A percentile compares a stretch with the other conserved stretches of the same genome.
phyloP scores from a whole-genome alignment of 2,113 vertebrate genomes.

The Scomber scombrus region DNA sequence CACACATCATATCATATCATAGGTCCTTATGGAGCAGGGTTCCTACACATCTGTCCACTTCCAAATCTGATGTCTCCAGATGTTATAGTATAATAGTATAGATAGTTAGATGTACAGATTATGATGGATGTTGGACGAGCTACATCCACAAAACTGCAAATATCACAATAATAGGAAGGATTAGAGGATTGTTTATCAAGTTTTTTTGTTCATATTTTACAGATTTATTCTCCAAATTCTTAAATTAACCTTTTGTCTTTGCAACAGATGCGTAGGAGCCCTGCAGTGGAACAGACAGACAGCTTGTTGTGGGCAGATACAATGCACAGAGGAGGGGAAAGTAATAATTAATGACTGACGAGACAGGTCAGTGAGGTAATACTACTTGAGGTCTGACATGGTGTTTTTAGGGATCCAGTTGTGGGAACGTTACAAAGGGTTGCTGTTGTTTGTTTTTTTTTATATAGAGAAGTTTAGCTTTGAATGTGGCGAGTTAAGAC shows the following conservation, averaged over 20 bases:
- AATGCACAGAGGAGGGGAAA: background rate
- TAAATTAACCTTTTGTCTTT: too few relatives aligned
- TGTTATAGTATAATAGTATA: background rate
- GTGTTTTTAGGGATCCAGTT: slow-evolving; percentile 57
- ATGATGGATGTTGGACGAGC: background rate
- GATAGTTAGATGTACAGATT: background rate
- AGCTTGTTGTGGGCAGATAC: slow-evolving; percentile 20
- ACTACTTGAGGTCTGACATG: slow-evolving; percentile 67
- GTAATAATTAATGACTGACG: slow-evolving; percentile 15
- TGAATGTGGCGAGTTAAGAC: slow-evolving; percentile 58
- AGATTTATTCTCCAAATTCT: background rate
- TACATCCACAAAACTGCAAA: background rate
- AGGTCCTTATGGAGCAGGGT: slow-evolving; percentile 58
- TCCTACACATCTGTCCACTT: slow-evolving; percentile 26
- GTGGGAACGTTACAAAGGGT: slow-evolving; percentile 42
- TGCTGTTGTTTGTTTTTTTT: background rate
- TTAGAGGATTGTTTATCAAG: too few relatives aligned
- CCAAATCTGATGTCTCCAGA: background rate
- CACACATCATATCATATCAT: slow-evolving; percentile 41
- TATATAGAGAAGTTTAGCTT: background rate
- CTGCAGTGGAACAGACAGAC: slow-evolving; percentile 29
- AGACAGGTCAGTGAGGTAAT: slow-evolving; percentile 63
- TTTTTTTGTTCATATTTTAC: too few relatives aligned
- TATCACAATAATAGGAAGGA: background rate
- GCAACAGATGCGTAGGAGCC: slow-evolving; percentile 38